phyloP scores from a whole-genome alignment of 2,888 invertebrate genomes.

The Rambutsinella grinnellia region DNA sequence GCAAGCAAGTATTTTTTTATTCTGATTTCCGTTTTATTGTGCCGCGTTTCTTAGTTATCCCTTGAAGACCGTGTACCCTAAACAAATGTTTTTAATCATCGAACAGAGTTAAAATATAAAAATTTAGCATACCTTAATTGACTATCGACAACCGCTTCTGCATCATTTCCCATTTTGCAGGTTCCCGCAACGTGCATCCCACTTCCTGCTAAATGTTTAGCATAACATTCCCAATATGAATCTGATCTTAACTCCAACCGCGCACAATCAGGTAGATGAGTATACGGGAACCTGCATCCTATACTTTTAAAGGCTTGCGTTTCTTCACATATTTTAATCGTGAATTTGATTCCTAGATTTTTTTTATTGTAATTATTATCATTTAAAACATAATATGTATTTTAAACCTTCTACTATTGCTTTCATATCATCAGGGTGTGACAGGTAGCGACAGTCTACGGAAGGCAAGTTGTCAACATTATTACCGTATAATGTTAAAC shows the following conservation, averaged over 20 bases:
- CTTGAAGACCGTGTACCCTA: too few species aligned
- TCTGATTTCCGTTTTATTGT: too few species aligned
- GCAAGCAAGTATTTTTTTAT: too few species aligned
- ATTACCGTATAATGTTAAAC: constrained; percentile 15
- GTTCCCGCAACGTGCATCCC: constrained; percentile 22
- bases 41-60: too few species aligned
- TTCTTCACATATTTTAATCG: constrained; percentile 23
- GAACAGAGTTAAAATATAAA: too few species aligned
- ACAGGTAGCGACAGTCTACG: constrained; percentile 39
- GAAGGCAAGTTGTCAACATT: constrained; percentile 12
- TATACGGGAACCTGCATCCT: not conserved
- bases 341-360: not conserved
- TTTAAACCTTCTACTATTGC: constrained; percentile 35
- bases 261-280: not conserved
- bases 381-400: not conserved
- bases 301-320: constrained; percentile 2
- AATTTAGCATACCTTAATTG: not conserved
- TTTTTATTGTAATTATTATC: not conserved
- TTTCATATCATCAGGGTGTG: constrained; percentile 32
- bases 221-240: constrained; percentile 31
- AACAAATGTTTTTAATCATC: too few species aligned
- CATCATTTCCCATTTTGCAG: constrained; percentile 22
- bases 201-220: not conserved
- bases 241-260: constrained; percentile 10
- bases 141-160: constrained; percentile 20